Percentiles rank a stretch among this genome's conserved stretches.
phyloP scores from a whole-genome alignment of 2,888 invertebrate genomes.

The Antheraea assamensis region DNA sequence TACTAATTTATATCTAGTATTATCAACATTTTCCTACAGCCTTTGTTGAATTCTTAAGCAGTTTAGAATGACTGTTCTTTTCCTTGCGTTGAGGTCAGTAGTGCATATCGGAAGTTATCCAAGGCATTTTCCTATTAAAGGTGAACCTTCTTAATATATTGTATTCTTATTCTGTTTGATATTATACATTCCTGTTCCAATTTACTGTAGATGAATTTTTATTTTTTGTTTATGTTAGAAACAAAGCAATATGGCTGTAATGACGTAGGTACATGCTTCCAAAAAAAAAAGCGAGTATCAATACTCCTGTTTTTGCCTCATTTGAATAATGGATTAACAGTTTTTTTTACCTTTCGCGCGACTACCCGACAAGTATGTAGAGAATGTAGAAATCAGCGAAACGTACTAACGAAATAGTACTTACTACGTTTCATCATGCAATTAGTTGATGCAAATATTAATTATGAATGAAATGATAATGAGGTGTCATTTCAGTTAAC shows the following conservation, averaged over 20 bases:
- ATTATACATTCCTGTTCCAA: background rate
- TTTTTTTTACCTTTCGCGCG: background rate
- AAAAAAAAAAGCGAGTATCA: background rate
- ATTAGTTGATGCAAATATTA: background rate
- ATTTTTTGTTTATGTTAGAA: background rate
- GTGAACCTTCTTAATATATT: constrained; percentile 17
- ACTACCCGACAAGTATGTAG: background rate
- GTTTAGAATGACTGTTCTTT: constrained; percentile 22
- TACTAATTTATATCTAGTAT: constrained; percentile 18
- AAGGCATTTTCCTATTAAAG: constrained; percentile 29
- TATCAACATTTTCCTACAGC: constrained; percentile 17
- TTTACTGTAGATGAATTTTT: background rate
- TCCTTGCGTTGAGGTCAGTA: constrained; percentile 27
- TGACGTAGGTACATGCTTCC: background rate
- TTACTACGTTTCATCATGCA: background rate
- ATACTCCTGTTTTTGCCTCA: background rate
- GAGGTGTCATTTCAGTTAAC: background rate
- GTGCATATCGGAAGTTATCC: constrained; percentile 26
- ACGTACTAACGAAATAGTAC: background rate
- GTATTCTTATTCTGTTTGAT: constrained; percentile 12
- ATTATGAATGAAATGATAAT: background rate
- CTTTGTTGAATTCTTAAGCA: constrained; percentile 16
- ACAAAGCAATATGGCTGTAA: background rate
- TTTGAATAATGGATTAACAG: background rate
- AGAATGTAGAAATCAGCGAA: background rate